phyloP scores from a whole-genome alignment of 2,888 invertebrate species.

The Aporophyla lueneburgensis region DNA sequence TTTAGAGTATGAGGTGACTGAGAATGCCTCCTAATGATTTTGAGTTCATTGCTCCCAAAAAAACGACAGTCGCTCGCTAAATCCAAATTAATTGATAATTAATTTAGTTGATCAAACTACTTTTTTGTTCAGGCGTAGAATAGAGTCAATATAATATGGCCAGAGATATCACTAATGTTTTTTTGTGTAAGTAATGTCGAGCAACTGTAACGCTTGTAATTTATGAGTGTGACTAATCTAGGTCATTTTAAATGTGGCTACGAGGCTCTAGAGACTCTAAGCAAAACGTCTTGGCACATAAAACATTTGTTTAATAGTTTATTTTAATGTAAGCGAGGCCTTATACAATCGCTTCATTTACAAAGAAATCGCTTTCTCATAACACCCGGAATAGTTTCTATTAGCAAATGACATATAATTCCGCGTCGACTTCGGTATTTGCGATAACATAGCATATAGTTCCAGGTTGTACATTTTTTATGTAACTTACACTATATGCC shows the following conservation, averaged over 20 bases:
- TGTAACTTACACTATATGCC: no score
- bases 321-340: background rate
- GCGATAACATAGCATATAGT: no score
- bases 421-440: no score
- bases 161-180: background rate
- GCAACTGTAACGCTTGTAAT: conserved; percentile 25
- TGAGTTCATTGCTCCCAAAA: conserved; percentile 27
- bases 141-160: background rate
- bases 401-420: background rate
- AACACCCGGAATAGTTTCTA: background rate
- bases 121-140: conserved; percentile 4
- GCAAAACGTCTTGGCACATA: background rate
- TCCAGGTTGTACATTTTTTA: no score
- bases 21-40: conserved; percentile 27
- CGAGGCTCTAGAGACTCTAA: background rate
- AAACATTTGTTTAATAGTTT: background rate
- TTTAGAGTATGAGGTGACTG: conserved; percentile 29
- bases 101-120: conserved; percentile 12
- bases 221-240: conserved; percentile 21
- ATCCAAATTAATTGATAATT: conserved; percentile 22
- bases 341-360: background rate
- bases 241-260: conserved; percentile 19
- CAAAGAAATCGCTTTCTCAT: background rate
- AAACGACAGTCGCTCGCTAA: conserved; percentile 8
- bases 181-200: conserved; percentile 6